phyloP scores from a whole-genome alignment of 2,888 invertebrate species.

The Meganola albula region DNA sequence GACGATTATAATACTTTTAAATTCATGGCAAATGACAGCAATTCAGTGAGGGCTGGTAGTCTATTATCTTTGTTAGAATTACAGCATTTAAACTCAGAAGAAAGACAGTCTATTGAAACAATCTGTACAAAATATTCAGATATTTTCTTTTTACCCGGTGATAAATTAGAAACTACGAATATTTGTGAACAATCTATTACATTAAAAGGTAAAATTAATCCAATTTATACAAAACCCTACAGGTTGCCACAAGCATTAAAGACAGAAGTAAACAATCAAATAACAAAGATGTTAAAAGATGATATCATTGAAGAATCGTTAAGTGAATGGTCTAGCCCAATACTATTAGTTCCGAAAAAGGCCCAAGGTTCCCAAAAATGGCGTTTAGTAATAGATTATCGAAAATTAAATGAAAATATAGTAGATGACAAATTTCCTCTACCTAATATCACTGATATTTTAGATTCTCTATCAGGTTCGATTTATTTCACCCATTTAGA shows the following conservation, averaged over 20 bases:
- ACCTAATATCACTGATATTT: too few species aligned
- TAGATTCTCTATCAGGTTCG: constrained; percentile 5
- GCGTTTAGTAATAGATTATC: constrained; percentile 11
- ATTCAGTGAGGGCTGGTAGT: neutral
- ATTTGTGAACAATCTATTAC: constrained; percentile 5
- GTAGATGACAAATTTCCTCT: constrained; percentile 6
- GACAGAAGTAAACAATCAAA: constrained; percentile 9
- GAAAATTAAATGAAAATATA: constrained; percentile 7
- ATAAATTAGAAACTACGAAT: constrained; percentile 5
- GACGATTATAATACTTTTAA: neutral
- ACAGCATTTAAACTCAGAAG: too few species aligned
- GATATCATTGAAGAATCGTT: constrained; percentile 11
- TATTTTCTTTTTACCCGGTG: constrained; percentile 5
- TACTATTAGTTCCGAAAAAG: constrained; percentile 1
- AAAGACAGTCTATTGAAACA: constrained; percentile 18
- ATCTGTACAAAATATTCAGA: constrained; percentile 8
- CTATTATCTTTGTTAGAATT: neutral
- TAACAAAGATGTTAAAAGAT: constrained; percentile 5
- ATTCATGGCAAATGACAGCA: neutral
- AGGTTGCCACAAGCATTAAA: constrained; percentile 7
- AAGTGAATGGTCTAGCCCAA: constrained; percentile 8
- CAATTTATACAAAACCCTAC: constrained; percentile 9
- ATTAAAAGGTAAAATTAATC: constrained; percentile 7
- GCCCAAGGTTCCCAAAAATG: constrained; percentile 5
- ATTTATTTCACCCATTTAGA: constrained; percentile 12